A percentile compares a stretch with the other conserved stretches of the same genome.
These are phyloP conservation scores for Momotus momota DNA, from an alignment of 2,797 vertebrate genomes.

Conservation along the genomic window DNA sequence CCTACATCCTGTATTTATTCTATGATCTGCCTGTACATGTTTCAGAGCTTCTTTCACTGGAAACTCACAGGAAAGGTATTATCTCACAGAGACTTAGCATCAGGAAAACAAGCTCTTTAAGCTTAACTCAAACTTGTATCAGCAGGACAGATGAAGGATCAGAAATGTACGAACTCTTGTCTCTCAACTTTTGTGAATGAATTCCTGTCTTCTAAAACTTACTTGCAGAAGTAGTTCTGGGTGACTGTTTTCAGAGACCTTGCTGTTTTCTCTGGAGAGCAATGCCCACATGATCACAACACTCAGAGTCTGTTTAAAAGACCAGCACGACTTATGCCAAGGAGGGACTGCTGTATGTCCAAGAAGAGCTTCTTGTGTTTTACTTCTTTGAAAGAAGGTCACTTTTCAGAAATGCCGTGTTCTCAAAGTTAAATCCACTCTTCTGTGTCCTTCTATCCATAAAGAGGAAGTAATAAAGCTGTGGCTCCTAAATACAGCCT, in stretches of 20 bases:
- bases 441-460: neutral
- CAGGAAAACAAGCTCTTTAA: neutral
- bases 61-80: neutral
- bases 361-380: neutral
- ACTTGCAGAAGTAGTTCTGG: neutral
- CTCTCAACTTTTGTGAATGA: neutral
- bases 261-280: neutral
- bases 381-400: neutral
- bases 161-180: neutral
- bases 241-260: neutral
- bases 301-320: neutral
- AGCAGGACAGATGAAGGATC: neutral
- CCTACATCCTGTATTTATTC: constrained; percentile 40
- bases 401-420: neutral
- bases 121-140: neutral
- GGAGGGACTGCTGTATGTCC: neutral
- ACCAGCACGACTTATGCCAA: neutral
- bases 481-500: neutral
- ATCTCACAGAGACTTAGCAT: neutral
- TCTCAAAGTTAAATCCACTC: neutral
- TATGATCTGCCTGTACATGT: neutral
- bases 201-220: neutral
- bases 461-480: neutral
- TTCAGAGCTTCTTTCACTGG: constrained; percentile 1
- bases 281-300: neutral